Conservation (phyloP, 2,888 invertebrate genomes). For the Stenodera caucasica region DNA sequence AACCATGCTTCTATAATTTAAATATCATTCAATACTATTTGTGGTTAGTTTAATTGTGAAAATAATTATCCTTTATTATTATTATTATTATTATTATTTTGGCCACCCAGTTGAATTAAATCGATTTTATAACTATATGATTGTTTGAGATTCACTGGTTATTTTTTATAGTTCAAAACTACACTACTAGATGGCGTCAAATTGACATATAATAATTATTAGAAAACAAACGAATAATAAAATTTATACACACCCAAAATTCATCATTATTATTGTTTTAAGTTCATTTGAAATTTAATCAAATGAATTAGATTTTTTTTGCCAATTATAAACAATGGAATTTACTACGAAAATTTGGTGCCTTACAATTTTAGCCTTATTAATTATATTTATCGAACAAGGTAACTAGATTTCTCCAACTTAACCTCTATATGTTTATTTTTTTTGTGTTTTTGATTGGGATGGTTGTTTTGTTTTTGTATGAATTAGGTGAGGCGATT, state of each 20-base stretch:
- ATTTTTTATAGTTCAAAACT: too few species aligned
- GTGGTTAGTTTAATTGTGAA: background rate
- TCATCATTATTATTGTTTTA: too few species aligned
- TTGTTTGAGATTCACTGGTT: background rate
- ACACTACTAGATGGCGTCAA: background rate
- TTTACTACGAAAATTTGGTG: constrained; percentile 20
- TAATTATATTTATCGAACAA: constrained; percentile 22
- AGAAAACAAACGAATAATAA: too few species aligned
- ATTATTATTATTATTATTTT: too few species aligned
- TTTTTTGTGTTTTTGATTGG: background rate
- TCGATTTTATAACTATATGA: too few species aligned
- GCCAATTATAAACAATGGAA: constrained; percentile 13
- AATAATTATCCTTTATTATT: too few species aligned
- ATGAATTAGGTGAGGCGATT: constrained; percentile 61
- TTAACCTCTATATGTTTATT: background rate
- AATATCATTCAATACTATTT: background rate
- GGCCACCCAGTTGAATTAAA: too few species aligned
- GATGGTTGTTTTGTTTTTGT: too few species aligned
- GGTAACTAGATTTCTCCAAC: constrained; percentile 19
- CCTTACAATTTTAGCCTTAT: constrained; percentile 20
- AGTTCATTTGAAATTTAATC: too few species aligned
- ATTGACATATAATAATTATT: background rate
- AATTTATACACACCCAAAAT: background rate
- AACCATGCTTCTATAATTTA: background rate
- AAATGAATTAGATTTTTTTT: too few species aligned